Evolutionary conservation across 2,888 invertebrate genomes (phyloP).

Genomic region (Mythimna lalbum): DNA sequence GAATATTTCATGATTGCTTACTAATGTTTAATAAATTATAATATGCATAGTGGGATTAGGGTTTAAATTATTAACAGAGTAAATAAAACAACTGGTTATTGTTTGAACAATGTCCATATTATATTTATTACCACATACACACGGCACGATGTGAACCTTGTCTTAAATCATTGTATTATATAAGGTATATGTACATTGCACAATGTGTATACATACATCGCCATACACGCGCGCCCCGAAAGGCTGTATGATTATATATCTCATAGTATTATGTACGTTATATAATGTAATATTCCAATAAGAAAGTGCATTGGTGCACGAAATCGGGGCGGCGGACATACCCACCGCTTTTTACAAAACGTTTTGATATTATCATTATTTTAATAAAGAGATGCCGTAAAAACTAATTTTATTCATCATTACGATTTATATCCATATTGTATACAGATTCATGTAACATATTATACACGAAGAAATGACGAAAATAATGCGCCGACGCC

Average conservation of each 20-base stretch:
- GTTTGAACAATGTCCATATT: slow-evolving; percentile 97
- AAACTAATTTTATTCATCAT: slow-evolving; percentile 90
- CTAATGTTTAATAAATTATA: slow-evolving; percentile 43
- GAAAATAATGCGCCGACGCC: slow-evolving; percentile 89
- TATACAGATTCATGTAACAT: slow-evolving; percentile 92
- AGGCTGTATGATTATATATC: slow-evolving; percentile 91
- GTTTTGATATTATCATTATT: slow-evolving; percentile 90
- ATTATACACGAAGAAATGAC: slow-evolving; percentile 92
- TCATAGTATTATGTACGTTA: slow-evolving; percentile 91
- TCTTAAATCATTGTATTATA: slow-evolving; percentile 94
- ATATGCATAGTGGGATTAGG: slow-evolving; percentile 43
- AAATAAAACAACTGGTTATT: slow-evolving; percentile 91
- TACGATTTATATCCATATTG: slow-evolving; percentile 91
- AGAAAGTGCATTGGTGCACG: slow-evolving; percentile 91
- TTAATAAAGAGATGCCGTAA: slow-evolving; percentile 91
- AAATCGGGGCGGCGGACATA: slow-evolving; percentile 89
- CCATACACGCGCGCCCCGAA: slow-evolving; percentile 92
- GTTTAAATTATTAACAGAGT: slow-evolving; percentile 51
- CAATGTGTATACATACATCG: slow-evolving; percentile 93
- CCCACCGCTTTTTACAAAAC: slow-evolving; percentile 90
- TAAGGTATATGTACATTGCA: slow-evolving; percentile 94
- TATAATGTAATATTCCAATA: slow-evolving; percentile 91
- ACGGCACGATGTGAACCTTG: slow-evolving; percentile 97
- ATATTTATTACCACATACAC: slow-evolving; percentile 97
- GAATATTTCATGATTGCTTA: slow-evolving; percentile 40